A percentile compares a stretch with the other conserved stretches of the same genome.
phyloP scores from a whole-genome alignment of 2,888 invertebrate species.

The Parnassius orleans region DNA sequence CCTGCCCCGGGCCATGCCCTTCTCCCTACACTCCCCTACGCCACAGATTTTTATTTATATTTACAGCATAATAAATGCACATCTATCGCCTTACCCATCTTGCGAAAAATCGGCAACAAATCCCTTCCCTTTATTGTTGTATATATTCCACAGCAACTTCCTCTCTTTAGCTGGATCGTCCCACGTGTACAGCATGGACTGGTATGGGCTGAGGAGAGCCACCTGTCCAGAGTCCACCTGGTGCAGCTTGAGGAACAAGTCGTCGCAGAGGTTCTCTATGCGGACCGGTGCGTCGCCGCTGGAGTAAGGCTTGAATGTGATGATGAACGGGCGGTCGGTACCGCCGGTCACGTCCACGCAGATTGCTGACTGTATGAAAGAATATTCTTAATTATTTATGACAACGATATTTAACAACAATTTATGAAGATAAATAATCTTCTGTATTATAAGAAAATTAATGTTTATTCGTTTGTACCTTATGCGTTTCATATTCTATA shows the following conservation, averaged over 20 bases:
- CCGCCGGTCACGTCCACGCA: conserved; percentile 88
- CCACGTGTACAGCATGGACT: conserved; percentile 91
- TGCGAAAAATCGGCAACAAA: conserved; percentile 86
- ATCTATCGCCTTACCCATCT: conserved; percentile 73
- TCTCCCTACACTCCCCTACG: too few species aligned
- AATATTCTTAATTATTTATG: conserved; percentile 4
- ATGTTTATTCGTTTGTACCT: too few species aligned
- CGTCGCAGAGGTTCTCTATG: conserved; percentile 91
- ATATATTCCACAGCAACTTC: conserved; percentile 89
- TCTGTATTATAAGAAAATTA: too few species aligned
- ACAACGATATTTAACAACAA: too few species aligned
- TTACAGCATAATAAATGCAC: too few species aligned
- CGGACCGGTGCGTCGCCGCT: conserved; percentile 90
- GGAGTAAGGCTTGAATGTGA: conserved; percentile 87
- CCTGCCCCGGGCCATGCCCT: too few species aligned
- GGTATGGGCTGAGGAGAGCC: conserved; percentile 87
- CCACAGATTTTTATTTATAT: too few species aligned
- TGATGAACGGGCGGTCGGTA: conserved; percentile 85
- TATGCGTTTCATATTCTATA: too few species aligned
- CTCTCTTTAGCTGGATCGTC: conserved; percentile 89
- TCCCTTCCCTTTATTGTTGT: conserved; percentile 88
- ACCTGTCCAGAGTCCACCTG: conserved; percentile 83
- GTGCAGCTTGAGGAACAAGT: conserved; percentile 89
- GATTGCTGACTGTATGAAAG: conserved; percentile 80
- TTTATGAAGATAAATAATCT: too few species aligned